Conservation (phyloP, 2,797 vertebrate genomes). For the Peromyscus attwateri region DNA sequence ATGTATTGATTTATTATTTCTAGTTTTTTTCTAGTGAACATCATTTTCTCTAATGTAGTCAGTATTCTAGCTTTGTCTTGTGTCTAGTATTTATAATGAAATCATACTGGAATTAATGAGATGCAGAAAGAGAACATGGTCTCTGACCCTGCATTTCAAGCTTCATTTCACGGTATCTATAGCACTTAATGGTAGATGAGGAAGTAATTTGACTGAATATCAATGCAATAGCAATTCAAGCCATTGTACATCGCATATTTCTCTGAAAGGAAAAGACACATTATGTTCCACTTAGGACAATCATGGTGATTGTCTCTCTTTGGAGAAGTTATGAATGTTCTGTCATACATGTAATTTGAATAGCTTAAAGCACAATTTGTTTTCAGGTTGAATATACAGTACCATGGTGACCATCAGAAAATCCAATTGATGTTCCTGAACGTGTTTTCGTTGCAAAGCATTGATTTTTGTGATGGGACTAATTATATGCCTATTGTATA, state of each 20-base stretch:
- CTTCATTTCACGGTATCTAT: constrained; percentile 57
- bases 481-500: constrained; percentile 26
- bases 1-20: constrained; percentile 30
- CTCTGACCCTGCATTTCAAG: constrained; percentile 72
- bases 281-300: constrained; percentile 64
- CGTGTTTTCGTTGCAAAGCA: neutral
- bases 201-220: constrained; percentile 75
- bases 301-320: constrained; percentile 63
- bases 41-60: constrained; percentile 46
- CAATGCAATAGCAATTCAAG: constrained; percentile 34
- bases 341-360: constrained; percentile 64
- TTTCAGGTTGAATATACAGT: constrained; percentile 55
- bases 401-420: constrained; percentile 11
- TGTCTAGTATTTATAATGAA: constrained; percentile 66
- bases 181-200: constrained; percentile 69
- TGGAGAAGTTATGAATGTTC: constrained; percentile 56
- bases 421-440: neutral
- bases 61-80: constrained; percentile 24
- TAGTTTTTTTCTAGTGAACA: neutral
- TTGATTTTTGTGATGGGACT: neutral
- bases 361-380: constrained; percentile 66
- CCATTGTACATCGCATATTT: constrained; percentile 16
- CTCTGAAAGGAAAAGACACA: constrained; percentile 65
- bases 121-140: constrained; percentile 49
- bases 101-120: constrained; percentile 65